Conservation (phyloP, 2,797 vertebrate genomes). For the Catostomus latipinnis region DNA sequence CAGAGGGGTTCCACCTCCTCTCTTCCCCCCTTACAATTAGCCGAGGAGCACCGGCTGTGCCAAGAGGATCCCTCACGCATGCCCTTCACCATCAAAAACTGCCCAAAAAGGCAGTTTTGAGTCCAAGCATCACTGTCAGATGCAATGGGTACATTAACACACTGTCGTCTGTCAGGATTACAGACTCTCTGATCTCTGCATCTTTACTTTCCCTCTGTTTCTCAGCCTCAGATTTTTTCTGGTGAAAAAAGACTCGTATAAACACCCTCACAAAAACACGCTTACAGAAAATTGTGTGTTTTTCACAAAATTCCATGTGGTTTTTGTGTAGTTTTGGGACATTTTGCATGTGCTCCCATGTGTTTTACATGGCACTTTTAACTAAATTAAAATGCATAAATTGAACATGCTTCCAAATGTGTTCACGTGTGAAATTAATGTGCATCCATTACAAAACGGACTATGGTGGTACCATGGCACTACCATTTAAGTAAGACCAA, state of each 20-base stretch:
- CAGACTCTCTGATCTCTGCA: conserved; percentile 30
- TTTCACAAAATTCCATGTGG: too few relatives aligned
- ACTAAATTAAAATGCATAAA: too few relatives aligned
- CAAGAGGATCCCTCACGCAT: conserved; percentile 28
- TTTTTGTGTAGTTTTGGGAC: too few relatives aligned
- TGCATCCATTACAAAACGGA: too few relatives aligned
- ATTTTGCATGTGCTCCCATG: too few relatives aligned
- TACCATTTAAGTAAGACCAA: too few relatives aligned
- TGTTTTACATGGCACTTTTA: too few relatives aligned
- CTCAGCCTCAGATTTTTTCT: neutral
- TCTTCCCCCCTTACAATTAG: neutral
- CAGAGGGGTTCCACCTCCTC: conserved; percentile 8
- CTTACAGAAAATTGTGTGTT: too few relatives aligned
- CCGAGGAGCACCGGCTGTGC: conserved; percentile 21
- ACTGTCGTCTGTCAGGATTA: conserved; percentile 44
- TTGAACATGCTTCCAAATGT: too few relatives aligned
- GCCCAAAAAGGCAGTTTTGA: conserved; percentile 18
- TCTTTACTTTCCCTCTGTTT: conserved; percentile 5
- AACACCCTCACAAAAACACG: neutral
- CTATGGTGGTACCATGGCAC: too few relatives aligned
- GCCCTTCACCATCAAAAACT: conserved; percentile 33
- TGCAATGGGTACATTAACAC: conserved; percentile 34
- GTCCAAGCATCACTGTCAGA: conserved; percentile 24
- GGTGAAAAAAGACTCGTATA: neutral
- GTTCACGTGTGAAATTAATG: too few relatives aligned